phyloP scores from a whole-genome alignment of 37 sponge, comb jelly and placozoan genomes.

The Aplysina aerophoba region DNA sequence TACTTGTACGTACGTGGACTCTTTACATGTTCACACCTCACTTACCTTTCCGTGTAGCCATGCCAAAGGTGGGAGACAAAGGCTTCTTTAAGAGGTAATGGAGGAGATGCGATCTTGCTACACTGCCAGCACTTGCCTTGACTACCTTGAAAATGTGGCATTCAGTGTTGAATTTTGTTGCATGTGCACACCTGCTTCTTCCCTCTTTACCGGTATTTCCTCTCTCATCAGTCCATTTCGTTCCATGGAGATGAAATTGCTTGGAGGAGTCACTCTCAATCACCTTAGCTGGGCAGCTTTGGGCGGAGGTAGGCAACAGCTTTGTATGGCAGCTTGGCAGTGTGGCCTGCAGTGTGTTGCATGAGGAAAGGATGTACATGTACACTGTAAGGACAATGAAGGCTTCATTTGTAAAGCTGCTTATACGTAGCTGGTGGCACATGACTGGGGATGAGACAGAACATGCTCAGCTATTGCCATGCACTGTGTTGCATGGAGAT shows the following conservation, averaged over 20 bases:
- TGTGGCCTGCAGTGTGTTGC: too few species aligned
- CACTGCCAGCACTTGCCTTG: background rate
- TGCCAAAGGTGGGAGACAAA: conserved; percentile 83
- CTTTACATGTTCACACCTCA: too few species aligned
- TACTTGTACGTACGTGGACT: background rate
- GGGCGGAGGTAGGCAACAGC: conserved; percentile 69
- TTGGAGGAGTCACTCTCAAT: conserved; percentile 92
- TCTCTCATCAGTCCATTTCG: conserved; percentile 53
- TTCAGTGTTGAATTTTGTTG: too few species aligned
- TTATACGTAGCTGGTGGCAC: too few species aligned
- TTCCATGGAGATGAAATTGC: conserved; percentile 54
- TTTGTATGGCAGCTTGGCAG: background rate
- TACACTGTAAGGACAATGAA: background rate
- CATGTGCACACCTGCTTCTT: too few species aligned
- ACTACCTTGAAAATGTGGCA: too few species aligned
- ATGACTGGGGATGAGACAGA: too few species aligned
- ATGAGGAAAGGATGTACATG: background rate
- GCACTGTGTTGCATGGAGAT: too few species aligned
- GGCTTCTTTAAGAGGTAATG: conserved; percentile 78
- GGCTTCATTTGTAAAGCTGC: too few species aligned
- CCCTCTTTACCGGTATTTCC: too few species aligned
- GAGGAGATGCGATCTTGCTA: background rate
- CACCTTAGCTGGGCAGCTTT: conserved; percentile 90
- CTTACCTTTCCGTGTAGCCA: conserved; percentile 44
- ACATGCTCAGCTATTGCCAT: too few species aligned